Conservation (phyloP, 1,140 invertebrate species). For the Heliothis subflexa region DNA sequence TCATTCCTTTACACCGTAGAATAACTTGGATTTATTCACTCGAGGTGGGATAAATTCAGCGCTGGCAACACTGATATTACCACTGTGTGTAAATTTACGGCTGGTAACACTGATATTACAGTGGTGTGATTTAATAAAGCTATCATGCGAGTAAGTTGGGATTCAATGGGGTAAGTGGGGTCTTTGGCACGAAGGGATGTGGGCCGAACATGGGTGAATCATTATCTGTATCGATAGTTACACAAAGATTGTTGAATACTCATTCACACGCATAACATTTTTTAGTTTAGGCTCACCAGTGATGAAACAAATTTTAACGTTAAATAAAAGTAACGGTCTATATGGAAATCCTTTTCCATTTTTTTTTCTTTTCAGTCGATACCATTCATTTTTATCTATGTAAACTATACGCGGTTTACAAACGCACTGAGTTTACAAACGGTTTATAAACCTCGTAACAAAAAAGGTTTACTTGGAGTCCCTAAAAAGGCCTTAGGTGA, state of each 20-base stretch:
- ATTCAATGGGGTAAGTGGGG: conserved; percentile 8
- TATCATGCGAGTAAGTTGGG: conserved; percentile 28
- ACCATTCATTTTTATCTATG: no score
- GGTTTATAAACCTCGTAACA: no score
- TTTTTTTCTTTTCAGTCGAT: not conserved
- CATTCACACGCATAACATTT: no score
- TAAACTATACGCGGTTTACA: no score
- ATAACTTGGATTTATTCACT: conserved; percentile 38
- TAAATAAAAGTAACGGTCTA: no score
- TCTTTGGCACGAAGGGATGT: conserved; percentile 2
- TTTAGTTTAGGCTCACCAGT: no score
- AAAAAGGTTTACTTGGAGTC: no score
- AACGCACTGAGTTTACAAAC: no score
- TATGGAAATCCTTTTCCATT: not conserved
- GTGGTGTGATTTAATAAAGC: conserved; percentile 30
- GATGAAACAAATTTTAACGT: no score
- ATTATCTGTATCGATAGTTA: not conserved
- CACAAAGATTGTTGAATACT: not conserved
- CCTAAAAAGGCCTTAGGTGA: no score
- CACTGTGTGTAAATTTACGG: conserved; percentile 25
- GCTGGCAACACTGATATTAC: conserved; percentile 24
- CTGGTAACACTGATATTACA: conserved; percentile 25
- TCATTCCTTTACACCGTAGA: conserved; percentile 25
- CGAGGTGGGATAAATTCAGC: conserved; percentile 32
- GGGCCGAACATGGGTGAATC: not conserved